A percentile compares a stretch with the other conserved stretches of the same genome.
phyloP scores from a whole-genome alignment of 2,888 invertebrate genomes.

The Drosophila mimica region DNA sequence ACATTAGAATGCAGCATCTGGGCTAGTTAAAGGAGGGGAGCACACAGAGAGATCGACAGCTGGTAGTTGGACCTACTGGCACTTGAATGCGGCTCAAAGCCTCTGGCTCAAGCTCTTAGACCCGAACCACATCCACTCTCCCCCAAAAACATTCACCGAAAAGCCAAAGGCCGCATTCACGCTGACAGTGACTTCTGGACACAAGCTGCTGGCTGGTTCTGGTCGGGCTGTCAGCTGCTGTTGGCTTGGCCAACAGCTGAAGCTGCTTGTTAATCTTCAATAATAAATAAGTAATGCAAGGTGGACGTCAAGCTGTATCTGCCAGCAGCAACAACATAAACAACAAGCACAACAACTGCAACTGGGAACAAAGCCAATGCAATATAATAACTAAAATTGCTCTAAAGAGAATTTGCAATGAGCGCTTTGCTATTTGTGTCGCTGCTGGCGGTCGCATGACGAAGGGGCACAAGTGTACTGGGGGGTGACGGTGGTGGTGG shows the following conservation, averaged over 20 bases:
- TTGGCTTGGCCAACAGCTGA: conserved; percentile 27
- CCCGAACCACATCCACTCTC: not conserved
- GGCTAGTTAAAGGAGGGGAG: not conserved
- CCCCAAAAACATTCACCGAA: not conserved
- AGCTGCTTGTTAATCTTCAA: conserved; percentile 75
- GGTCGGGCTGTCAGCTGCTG: not conserved
- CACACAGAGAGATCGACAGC: conserved; percentile 32
- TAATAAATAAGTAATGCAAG: conserved; percentile 76
- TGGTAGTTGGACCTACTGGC: conserved; percentile 26
- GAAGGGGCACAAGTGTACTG: not conserved
- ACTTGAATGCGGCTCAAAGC: conserved; percentile 25
- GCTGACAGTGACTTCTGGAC: conserved; percentile 18
- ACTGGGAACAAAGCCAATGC: conserved; percentile 69
- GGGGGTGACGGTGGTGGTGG: not conserved
- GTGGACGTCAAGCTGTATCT: conserved; percentile 65
- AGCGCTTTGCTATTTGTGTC: conserved; percentile 50
- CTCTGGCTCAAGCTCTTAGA: conserved; percentile 19
- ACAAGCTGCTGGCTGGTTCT: conserved; percentile 9
- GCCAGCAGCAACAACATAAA: conserved; percentile 28
- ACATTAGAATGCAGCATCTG: conserved; percentile 44
- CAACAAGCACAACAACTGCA: conserved; percentile 29
- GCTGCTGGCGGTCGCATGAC: conserved; percentile 28
- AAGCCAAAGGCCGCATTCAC: conserved; percentile 40
- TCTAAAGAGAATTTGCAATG: conserved; percentile 76
- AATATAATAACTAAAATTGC: conserved; percentile 79